Base-by-base conservation (phyloP, 92 coral and sea anemone species). In the Porites rus region DNA sequence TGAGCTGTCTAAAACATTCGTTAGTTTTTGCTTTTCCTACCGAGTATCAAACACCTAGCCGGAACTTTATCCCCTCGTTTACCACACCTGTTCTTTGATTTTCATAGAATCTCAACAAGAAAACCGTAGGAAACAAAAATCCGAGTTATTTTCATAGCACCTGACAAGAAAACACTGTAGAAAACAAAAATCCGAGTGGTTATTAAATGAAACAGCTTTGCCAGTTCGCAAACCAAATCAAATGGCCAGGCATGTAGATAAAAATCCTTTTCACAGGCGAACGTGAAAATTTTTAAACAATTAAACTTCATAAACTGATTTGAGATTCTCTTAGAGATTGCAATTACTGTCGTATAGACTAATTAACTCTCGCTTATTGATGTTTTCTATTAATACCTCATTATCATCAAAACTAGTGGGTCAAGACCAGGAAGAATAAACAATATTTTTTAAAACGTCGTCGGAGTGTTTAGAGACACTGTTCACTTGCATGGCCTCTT, bases 241-340 rank as follows among this genome's bases (percentile, higher is more conserved):
- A 69, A 69, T 14, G 17, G 50, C 56, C 28, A 31, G 21, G 10
- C 71, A 61, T 61, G 24, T 61, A 18, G 17, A 61, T 77, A 28
- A 11, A 66, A 80, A 80, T 65, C 74, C 5, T 72, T 66, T 68
- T 22, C 52, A 68, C 65, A 79, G 84, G 11, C 74, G n/a, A 16
- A 80, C 74, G 84, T 50, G 62, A 80, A 51, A 21, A 52, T 68
- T 68, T 81, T 68, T 56, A 2, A 56, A 68, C 20, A 13, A 68
- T 52, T 53, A 68, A 43, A 81, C 83, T 56, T 24, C 31, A 81
- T 46, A 74, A 72, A 38, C 16, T 31, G 8, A 53, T 43, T 53
- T 53, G 31, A 53, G 28, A 52, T 67, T 80, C 28, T 76, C 12
- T 25, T 66, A 21, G 43, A 73, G 38, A 31, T 62, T 54, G 17